A percentile compares a stretch with the other conserved stretches of the same genome.
Conservation (phyloP, 1,140 invertebrate genomes). For the Chelonus insularis region DNA sequence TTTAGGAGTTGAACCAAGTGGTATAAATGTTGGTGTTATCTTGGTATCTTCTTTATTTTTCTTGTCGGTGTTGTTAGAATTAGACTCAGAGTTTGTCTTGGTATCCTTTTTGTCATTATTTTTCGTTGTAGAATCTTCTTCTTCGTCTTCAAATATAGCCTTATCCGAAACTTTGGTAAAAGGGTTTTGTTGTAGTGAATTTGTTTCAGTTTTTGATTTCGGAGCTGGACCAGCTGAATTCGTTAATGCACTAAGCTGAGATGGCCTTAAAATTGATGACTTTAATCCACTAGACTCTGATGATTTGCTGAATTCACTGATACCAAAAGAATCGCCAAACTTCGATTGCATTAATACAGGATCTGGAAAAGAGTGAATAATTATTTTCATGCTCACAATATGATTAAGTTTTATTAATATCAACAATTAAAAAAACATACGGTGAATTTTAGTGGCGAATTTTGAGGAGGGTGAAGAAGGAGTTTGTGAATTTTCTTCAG, state of each 20-base stretch:
- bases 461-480: slow-evolving; percentile 32
- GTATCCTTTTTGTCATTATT: slow-evolving; percentile 32
- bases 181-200: slow-evolving; percentile 50
- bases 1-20: slow-evolving; percentile 43
- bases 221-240: slow-evolving; percentile 29
- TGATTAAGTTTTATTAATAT: no score
- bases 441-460: slow-evolving; percentile 31
- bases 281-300: slow-evolving; percentile 23
- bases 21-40: slow-evolving; percentile 47
- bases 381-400: no score
- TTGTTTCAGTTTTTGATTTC: slow-evolving; percentile 36
- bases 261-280: slow-evolving; percentile 46
- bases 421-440: slow-evolving; percentile 28
- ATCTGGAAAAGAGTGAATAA: slow-evolving; percentile 29
- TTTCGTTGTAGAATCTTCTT: slow-evolving; percentile 23
- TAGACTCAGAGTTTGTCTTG: neutral
- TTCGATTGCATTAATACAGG: slow-evolving; percentile 42
- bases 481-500: slow-evolving; percentile 38
- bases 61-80: neutral
- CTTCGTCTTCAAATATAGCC: slow-evolving; percentile 24
- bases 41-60: neutral
- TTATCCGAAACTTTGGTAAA: slow-evolving; percentile 42
- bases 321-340: slow-evolving; percentile 44
- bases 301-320: slow-evolving; percentile 35
- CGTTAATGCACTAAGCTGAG: slow-evolving; percentile 43